A percentile compares a stretch with the other conserved stretches of the same genome.
These are phyloP conservation scores for Fragum whitleyi DNA, from an alignment of 2,888 invertebrate species.

Conservation along the genomic window DNA sequence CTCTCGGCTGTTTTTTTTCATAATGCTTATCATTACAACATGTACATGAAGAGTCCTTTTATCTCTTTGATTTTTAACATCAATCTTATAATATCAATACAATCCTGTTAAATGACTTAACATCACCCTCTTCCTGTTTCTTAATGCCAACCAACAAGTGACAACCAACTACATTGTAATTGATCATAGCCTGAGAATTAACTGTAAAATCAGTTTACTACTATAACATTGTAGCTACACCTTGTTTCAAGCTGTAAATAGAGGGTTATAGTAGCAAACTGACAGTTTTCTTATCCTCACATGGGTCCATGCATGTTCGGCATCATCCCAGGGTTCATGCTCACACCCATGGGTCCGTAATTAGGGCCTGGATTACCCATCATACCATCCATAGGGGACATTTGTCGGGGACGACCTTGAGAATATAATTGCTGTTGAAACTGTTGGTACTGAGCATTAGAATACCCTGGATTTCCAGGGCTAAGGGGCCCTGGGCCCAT, in stretches of 20 bases:
- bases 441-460: slow-evolving; percentile 80
- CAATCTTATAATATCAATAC: neutral
- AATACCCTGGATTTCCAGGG: slow-evolving; percentile 67
- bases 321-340: slow-evolving; percentile 74
- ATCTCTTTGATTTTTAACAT: neutral
- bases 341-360: slow-evolving; percentile 57
- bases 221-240: too few species aligned
- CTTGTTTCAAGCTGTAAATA: too few species aligned
- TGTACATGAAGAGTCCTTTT: neutral
- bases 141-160: too few species aligned
- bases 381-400: slow-evolving; percentile 77
- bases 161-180: too few species aligned
- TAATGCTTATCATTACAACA: neutral
- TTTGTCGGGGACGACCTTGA: slow-evolving; percentile 75
- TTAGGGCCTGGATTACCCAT: slow-evolving; percentile 70
- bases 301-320: slow-evolving; percentile 73
- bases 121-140: too few species aligned
- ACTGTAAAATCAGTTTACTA: too few species aligned
- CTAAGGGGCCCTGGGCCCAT: slow-evolving; percentile 55
- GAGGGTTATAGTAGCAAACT: too few species aligned
- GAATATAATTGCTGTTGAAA: slow-evolving; percentile 84
- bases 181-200: too few species aligned
- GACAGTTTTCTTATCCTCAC: slow-evolving; percentile 40
- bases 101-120: too few species aligned
- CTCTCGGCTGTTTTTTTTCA: neutral